Conservation (phyloP, 2,113 vertebrate species). For the Carettochelys insculpta region DNA sequence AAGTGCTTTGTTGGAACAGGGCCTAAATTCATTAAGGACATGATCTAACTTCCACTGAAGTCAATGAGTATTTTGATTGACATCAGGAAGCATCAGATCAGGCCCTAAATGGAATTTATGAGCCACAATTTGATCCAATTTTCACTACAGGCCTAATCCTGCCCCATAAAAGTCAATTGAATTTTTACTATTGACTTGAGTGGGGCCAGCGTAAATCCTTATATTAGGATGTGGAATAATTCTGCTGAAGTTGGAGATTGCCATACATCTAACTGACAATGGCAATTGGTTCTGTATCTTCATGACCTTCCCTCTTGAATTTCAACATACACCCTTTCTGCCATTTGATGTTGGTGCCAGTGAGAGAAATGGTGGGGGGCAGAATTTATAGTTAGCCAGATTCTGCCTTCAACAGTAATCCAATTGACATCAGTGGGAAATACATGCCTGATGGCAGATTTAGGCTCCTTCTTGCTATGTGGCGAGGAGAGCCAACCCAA, state of each 20-base stretch:
- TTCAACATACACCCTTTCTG: constrained; percentile 58
- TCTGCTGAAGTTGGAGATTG: constrained; percentile 7
- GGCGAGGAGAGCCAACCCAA: constrained; percentile 30
- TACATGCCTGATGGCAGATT: constrained; percentile 29
- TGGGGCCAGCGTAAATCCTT: not conserved
- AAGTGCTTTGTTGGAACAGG: not conserved
- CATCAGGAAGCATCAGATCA: constrained; percentile 10
- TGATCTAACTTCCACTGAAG: not conserved
- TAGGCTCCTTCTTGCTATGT: constrained; percentile 19
- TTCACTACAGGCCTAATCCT: constrained; percentile 36
- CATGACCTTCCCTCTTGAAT: constrained; percentile 33
- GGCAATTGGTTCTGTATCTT: constrained; percentile 15
- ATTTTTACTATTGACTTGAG: constrained; percentile 45
- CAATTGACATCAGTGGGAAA: constrained; percentile 46
- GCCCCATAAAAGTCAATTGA: not conserved
- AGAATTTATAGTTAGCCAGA: constrained; percentile 38
- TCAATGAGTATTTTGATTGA: not conserved
- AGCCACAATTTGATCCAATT: constrained; percentile 33
- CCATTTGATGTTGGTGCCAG: constrained; percentile 57
- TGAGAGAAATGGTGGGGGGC: constrained; percentile 47
- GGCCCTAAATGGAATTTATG: constrained; percentile 27
- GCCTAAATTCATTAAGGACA: not conserved
- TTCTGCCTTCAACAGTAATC: constrained; percentile 36
- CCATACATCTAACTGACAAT: not conserved
- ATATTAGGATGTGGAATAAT: not conserved